phyloP scores from a whole-genome alignment of 2,888 invertebrate genomes.

The Morinoia aosen region DNA sequence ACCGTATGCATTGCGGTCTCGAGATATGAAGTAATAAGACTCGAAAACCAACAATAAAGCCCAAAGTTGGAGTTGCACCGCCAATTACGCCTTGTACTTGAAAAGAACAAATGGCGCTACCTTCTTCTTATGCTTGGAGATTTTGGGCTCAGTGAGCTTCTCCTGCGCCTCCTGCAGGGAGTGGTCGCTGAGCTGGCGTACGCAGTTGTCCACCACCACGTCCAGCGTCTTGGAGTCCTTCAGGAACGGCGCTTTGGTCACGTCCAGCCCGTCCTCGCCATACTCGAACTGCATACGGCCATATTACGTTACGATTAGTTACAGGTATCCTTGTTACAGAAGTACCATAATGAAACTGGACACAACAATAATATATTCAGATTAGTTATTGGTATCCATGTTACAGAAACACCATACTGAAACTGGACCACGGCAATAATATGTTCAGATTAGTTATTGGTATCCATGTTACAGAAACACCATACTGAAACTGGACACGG shows the following conservation, averaged over 20 bases:
- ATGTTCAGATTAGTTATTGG: too few species aligned
- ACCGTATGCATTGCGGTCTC: too few species aligned
- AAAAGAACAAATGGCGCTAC: conserved; percentile 69
- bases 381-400: too few species aligned
- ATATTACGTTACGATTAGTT: not conserved
- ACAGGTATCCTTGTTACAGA: not conserved
- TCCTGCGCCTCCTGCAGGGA: conserved; percentile 76
- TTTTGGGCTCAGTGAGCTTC: conserved; percentile 74
- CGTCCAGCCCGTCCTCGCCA: conserved; percentile 94
- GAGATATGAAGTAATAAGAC: too few species aligned
- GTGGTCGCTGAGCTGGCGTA: conserved; percentile 77
- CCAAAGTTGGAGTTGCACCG: too few species aligned
- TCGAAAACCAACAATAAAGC: too few species aligned
- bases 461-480: too few species aligned
- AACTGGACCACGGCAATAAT: too few species aligned
- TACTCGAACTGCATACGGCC: conserved; percentile 80
- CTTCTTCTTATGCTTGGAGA: conserved; percentile 76
- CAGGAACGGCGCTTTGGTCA: conserved; percentile 88
- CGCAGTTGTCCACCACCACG: conserved; percentile 86
- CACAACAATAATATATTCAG: too few species aligned
- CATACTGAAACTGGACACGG: conserved; percentile 86
- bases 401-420: too few species aligned
- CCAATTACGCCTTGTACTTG: too few species aligned
- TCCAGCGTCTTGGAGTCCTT: conserved; percentile 79
- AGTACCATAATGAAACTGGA: too few species aligned